Evolutionary conservation across 2,888 invertebrate genomes (phyloP), one percentile per base, ranked within the genome.

Genomic region (Stomorhina lunata): DNA sequence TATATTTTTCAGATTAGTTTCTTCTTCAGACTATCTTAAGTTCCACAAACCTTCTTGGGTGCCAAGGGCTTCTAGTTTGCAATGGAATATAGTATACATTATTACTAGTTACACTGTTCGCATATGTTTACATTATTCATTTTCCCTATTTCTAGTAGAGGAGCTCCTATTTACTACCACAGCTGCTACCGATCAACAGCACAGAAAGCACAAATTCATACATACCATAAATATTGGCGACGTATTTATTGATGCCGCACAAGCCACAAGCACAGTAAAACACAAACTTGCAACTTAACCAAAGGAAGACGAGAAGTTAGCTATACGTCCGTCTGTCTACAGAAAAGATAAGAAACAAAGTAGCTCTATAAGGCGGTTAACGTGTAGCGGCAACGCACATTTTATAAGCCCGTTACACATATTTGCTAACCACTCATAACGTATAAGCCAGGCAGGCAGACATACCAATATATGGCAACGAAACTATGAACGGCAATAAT

Each of bases 381-480:
- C 34, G 71, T 75, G 65, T 71, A 69, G 82, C 75, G 79, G 82
- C 75, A 82, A 82, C 79, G 82, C 82, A 82, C 59, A 71, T 71
- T 71, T 66, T 25, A 48, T 50, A n/a, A n/a, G 59, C 53, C 40
- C 65, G 37, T 71, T 53, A 66, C 43, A 59, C 40, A 68, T 61
- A 50, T 20, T 20, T 45, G 37, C 29, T 43, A 40, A 40, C 20
- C 55, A 43, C 43, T 40, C 40, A 43, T 43, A n/a, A n/a, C 6
- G 6, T 61, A n/a, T n/a, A n/a, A n/a, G n/a, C n/a, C n/a, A n/a
- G n/a, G n/a, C n/a, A n/a, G n/a, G n/a, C n/a, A n/a, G n/a, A n/a
- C n/a, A n/a, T n/a, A 72, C 37, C 32, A 32, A 25, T 45, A 20
- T 4, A 22, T 20, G 20, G 3, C 1, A 17, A 9, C 17, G 27